phyloP scores from a whole-genome alignment of 1,140 invertebrate species.

The Aphaenogaster rudis region DNA sequence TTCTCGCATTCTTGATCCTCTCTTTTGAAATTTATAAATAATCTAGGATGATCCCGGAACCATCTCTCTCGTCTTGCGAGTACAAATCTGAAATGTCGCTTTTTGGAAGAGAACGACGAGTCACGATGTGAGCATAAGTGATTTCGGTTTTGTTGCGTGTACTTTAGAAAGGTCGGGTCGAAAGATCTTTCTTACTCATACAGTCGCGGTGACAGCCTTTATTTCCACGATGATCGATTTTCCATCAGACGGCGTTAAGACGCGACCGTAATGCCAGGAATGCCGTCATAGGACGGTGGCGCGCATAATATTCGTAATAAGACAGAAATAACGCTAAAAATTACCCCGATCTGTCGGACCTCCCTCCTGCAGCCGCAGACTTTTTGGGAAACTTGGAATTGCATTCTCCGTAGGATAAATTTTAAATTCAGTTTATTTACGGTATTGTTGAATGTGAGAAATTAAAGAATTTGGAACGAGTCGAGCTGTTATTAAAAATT shows the following conservation, averaged over 20 bases:
- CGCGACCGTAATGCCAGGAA: not conserved
- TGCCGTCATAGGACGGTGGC: not conserved
- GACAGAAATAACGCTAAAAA: constrained; percentile 21
- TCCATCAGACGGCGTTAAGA: constrained; percentile 12
- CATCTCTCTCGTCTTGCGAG: not conserved
- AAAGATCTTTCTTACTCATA: constrained; percentile 38
- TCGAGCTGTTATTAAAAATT: not conserved
- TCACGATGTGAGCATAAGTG: constrained; percentile 4
- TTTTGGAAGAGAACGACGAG: constrained; percentile 4
- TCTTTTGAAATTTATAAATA: constrained; percentile 16
- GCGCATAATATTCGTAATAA: constrained; percentile 41
- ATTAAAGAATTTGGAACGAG: not conserved
- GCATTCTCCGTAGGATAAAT: constrained; percentile 11
- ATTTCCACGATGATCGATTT: constrained; percentile 49
- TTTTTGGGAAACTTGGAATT: not conserved
- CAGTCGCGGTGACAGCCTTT: constrained; percentile 32
- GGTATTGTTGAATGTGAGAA: not conserved
- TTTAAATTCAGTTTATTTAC: not conserved
- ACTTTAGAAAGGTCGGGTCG: constrained; percentile 29
- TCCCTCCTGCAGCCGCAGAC: not conserved
- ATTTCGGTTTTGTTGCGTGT: constrained; percentile 20
- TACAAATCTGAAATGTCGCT: not conserved
- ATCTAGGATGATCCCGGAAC: not conserved
- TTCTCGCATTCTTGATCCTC: not conserved
- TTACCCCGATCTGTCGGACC: not conserved